Evolutionary conservation across 2,797 vertebrate species (phyloP), one percentile per base, ranked within the genome.

Genomic region (Molossus alvarezi): DNA sequence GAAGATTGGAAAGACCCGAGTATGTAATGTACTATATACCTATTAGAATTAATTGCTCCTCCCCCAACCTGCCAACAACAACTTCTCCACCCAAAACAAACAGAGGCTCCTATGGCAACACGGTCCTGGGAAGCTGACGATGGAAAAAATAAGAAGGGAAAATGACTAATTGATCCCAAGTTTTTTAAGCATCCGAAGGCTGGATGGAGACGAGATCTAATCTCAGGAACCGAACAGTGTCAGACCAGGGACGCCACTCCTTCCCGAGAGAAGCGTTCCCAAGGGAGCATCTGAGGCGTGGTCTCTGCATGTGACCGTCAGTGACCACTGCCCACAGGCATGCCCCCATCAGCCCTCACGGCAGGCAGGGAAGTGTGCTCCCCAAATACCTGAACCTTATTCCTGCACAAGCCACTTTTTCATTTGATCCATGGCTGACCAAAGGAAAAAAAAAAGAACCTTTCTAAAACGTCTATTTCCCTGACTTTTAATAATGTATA

Each of bases 81-180:
- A 9, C 0, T 84, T 97, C 97, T 97, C 98, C 98, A 97, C 98
- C 98, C 97, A 97, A 98, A 98, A 98, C 98, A 98, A 98, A 98
- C 95, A 98, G 82, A 98, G 97, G 97, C 95, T 98, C 93, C 98
- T 97, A 98, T 98, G 94, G 98, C 97, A 99, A 98, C 98, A 65
- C 91, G 96, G 62, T 96, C 91, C 97, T 97, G 97, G 96, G 96
- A 98, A 98, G 97, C 96, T 94, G 88, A 96, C 96, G 96, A 58
- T 98, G 97, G 97, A 98, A 98, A 98, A 98, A 97, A 90, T 48
- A 94, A 88, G 94, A 98, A 92, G 79, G 96, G 91, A 98, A 97
- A 97, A 97, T 97, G 97, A 98, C 96, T 98, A 98, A 98, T 96
- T 97, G 97, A 97, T 96, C 81, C 94, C 0, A 0, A 93, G 79